Percentiles rank a stretch among this genome's conserved stretches.
These are phyloP conservation scores for Thysanoteuthis rhombus DNA, from an alignment of 2,888 invertebrate species.

Conservation along the genomic window DNA sequence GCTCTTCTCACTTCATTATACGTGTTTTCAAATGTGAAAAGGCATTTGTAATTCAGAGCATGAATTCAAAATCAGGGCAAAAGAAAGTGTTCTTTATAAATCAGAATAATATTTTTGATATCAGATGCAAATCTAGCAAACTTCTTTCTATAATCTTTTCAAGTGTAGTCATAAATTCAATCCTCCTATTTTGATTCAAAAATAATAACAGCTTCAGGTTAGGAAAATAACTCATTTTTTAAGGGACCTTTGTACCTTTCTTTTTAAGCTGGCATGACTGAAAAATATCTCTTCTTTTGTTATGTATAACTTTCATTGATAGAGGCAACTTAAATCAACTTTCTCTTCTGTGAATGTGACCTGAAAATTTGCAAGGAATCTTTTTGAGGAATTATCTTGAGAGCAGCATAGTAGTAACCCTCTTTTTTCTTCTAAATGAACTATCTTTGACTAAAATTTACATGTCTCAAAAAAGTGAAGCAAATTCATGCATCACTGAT, in stretches of 20 bases:
- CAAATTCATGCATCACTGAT: neutral
- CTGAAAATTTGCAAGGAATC: neutral
- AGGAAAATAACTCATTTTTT: neutral
- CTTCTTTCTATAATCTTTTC: neutral
- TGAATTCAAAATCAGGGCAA: neutral
- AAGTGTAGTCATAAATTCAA: neutral
- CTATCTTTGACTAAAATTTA: neutral
- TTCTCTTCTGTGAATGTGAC: neutral
- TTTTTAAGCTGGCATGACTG: neutral
- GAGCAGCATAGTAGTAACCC: neutral
- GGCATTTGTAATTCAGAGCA: neutral
- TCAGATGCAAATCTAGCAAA: neutral
- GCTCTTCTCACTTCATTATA: neutral
- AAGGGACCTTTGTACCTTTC: neutral
- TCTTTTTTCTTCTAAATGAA: neutral
- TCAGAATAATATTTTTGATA: neutral
- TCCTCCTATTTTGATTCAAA: neutral
- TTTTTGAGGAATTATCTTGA: neutral
- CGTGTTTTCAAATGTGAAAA: neutral
- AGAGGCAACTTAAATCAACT: neutral
- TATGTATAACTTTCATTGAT: neutral
- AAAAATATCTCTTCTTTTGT: neutral
- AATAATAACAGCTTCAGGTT: neutral
- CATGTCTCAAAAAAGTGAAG: neutral
- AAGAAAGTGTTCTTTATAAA: neutral